Percentiles rank a stretch among this genome's conserved stretches.
Evolutionary conservation across 2,888 invertebrate genomes (phyloP).

Genomic region (Aspidapion aeneum): DNA sequence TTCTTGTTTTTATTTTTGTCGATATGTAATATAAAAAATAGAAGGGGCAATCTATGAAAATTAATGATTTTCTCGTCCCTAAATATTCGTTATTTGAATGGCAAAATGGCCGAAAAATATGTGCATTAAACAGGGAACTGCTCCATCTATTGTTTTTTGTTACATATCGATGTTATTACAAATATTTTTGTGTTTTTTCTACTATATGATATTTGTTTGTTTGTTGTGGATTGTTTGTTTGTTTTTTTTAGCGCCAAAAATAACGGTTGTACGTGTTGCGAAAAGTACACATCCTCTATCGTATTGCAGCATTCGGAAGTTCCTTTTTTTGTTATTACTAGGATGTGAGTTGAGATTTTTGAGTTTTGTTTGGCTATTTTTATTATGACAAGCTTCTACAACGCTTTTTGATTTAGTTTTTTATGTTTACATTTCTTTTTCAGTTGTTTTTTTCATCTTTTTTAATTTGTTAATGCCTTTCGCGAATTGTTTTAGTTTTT

Average conservation of each 20-base stretch:
- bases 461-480: background rate
- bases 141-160: too few relatives aligned
- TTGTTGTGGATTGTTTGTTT: background rate
- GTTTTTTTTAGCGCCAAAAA: background rate
- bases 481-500: background rate
- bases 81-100: too few relatives aligned
- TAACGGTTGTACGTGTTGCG: conserved; percentile 14
- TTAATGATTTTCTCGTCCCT: too few relatives aligned
- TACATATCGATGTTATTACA: too few relatives aligned
- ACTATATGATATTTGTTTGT: too few relatives aligned
- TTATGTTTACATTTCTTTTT: background rate
- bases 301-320: conserved; percentile 24
- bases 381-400: too few relatives aligned
- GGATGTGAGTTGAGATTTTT: conserved; percentile 24
- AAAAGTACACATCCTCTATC: conserved; percentile 18
- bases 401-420: too few relatives aligned
- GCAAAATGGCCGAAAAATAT: too few relatives aligned
- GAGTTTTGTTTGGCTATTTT: conserved; percentile 5
- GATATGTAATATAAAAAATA: background rate
- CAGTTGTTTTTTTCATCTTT: conserved; percentile 2
- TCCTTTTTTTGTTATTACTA: conserved; percentile 23
- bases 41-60: background rate
- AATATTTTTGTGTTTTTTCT: too few relatives aligned
- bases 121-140: too few relatives aligned
- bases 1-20: background rate